Percentiles rank a stretch among this genome's conserved stretches.
Evolutionary conservation across 1,140 invertebrate genomes (phyloP).

Genomic region (Drosophila takahashii): DNA sequence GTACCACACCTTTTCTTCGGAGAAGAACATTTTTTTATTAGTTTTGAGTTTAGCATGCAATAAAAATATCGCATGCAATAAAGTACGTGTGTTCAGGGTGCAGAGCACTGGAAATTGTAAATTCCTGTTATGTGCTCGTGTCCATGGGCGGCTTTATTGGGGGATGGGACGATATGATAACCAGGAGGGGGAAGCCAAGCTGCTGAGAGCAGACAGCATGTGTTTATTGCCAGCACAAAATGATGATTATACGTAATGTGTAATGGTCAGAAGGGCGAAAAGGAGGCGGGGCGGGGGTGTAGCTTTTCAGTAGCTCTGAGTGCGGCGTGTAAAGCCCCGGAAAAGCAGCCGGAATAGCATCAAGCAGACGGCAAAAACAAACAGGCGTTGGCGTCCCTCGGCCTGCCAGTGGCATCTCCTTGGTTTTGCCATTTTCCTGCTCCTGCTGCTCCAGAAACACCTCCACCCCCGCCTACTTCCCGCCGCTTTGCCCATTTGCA

Average conservation of each 20-base stretch:
- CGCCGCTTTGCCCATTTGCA: constrained; percentile 4
- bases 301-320: constrained; percentile 34
- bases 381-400: constrained; percentile 45
- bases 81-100: constrained; percentile 61
- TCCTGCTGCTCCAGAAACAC: constrained; percentile 22
- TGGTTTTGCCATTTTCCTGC: constrained; percentile 36
- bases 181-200: constrained; percentile 12
- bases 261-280: constrained; percentile 35
- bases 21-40: constrained; percentile 2
- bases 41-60: constrained; percentile 74
- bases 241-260: constrained; percentile 82
- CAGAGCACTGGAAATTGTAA: constrained; percentile 77
- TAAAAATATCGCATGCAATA: constrained; percentile 80
- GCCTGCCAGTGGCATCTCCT: constrained; percentile 41
- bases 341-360: constrained; percentile 78
- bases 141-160: background rate
- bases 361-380: constrained; percentile 74
- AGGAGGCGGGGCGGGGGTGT: constrained; percentile 1
- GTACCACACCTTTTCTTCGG: background rate
- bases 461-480: background rate
- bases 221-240: constrained; percentile 82
- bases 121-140: constrained; percentile 59
- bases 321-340: constrained; percentile 61
- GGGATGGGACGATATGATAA: constrained; percentile 4
- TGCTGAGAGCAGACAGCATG: constrained; percentile 69